Conservation (phyloP, 2,888 invertebrate genomes). For the Calameuta filiformis region DNA sequence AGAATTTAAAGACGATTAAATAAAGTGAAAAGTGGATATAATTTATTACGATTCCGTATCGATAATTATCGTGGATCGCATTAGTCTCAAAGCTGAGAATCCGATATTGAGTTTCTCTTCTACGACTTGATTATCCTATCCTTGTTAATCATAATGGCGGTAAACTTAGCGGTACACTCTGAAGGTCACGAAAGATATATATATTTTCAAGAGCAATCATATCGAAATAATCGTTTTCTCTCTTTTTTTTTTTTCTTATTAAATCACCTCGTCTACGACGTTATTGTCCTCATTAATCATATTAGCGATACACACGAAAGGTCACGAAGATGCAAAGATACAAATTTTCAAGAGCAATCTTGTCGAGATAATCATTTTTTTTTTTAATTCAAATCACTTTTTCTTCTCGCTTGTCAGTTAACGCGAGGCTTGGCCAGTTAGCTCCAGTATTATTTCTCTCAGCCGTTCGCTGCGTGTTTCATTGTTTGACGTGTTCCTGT, state of each 20-base stretch:
- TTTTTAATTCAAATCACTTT: background rate
- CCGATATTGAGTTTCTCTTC: background rate
- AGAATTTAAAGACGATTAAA: background rate
- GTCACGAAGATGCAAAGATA: background rate
- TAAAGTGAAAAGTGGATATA: background rate
- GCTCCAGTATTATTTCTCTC: background rate
- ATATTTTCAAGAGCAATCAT: background rate
- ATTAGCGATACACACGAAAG: background rate
- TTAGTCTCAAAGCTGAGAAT: background rate
- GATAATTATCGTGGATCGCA: background rate
- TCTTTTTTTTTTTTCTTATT: background rate
- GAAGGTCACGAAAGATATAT: background rate
- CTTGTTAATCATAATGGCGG: background rate
- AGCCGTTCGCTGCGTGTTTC: background rate
- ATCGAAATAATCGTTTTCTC: background rate
- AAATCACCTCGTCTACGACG: background rate
- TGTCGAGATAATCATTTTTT: background rate
- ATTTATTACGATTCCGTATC: background rate
- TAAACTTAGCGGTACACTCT: background rate
- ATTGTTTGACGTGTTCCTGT: background rate
- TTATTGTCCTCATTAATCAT: background rate
- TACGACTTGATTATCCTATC: no score
- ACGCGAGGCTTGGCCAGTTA: background rate
- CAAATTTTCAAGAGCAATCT: background rate
- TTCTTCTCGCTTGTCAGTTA: background rate